A percentile compares a stretch with the other conserved stretches of the same genome.
Conservation (phyloP, 2,888 invertebrate species). For the Ophion ventricosus region DNA sequence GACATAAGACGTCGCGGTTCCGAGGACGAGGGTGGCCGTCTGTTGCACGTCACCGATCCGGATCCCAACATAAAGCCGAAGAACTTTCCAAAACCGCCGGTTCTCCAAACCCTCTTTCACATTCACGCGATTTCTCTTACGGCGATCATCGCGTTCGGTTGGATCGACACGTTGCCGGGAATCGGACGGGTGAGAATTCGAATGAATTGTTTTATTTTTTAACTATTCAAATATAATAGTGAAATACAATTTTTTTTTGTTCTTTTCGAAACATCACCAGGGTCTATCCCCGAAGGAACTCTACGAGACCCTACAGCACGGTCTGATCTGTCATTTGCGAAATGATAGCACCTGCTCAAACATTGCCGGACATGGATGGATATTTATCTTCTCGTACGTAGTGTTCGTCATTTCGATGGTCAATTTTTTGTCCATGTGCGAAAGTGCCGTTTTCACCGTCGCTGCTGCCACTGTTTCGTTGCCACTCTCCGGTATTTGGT, state of each 20-base stretch:
- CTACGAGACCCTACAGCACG: conserved; percentile 76
- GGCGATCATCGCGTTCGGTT: conserved; percentile 83
- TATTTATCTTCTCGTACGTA: conserved; percentile 84
- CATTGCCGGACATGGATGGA: conserved; percentile 83
- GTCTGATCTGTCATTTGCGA: conserved; percentile 79
- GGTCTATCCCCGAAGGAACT: conserved; percentile 77
- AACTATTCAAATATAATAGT: neutral
- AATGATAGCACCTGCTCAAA: conserved; percentile 73
- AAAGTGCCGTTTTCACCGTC: conserved; percentile 86
- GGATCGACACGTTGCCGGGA: conserved; percentile 85
- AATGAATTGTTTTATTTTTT: neutral
- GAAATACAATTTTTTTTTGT: neutral
- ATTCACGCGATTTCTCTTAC: conserved; percentile 83
- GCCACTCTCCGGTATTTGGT: conserved; percentile 85
- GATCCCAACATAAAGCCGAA: conserved; percentile 79
- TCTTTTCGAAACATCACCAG: conserved; percentile 75
- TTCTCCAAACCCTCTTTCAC: conserved; percentile 80
- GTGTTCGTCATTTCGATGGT: conserved; percentile 83
- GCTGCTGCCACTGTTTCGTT: conserved; percentile 85
- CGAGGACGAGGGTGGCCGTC: conserved; percentile 78
- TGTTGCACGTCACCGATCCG: conserved; percentile 80
- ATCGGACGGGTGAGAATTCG: conserved; percentile 84
- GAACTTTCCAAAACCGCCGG: conserved; percentile 78
- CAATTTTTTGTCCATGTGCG: conserved; percentile 85
- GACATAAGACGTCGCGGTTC: conserved; percentile 78